Evolutionary conservation across 2,888 invertebrate species (phyloP), one percentile per base, ranked within the genome.

Genomic region (Netelia fuscicornis): DNA sequence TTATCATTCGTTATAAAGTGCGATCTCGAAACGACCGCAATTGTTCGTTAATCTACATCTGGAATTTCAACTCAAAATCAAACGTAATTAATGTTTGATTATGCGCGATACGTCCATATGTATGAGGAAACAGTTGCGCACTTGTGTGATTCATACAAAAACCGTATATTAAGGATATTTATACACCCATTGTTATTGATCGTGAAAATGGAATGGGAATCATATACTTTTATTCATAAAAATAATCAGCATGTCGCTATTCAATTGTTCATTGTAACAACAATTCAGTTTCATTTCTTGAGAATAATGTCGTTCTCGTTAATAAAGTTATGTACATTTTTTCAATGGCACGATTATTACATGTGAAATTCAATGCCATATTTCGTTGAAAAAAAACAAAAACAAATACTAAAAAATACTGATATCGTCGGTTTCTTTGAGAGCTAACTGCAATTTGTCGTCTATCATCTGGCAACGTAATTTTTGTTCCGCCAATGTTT

Each of bases 401-500:
- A 17, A 17, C 48, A 52, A 70, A 70, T 54, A 10, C 30, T 71
- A 79, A 42, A 30, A 42, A 23, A 62, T 62, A 60, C 62, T 48
- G 71, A 74, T 75, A 67, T 58, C 64, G 44, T 85, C 79, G 52
- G 54, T 37, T 67, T 89, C 89, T n/a, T 81, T 58, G 5, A 95
- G 92, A 20, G 95, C 95, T 83, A 93, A 89, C 90, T 91, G 93
- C 48, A 95, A 89, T 88, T 94, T 92, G 86, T 94, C 94, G 87
- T 95, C 95, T 72, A 95, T 93, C 87, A 94, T 93, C 62, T 94
- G 86, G 54, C 94, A 95, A 88, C 94, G 95, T 81, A 94, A 93
- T 88, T 92, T 94, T 87, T 94, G 95, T 87, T 94, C 92, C 81
- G 94, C 94, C 70, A 95, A 92, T 89, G 94, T 92, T 87, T 93